Percentiles rank a stretch among this genome's conserved stretches.
These are phyloP conservation scores for Cephus pulcher DNA, from an alignment of 2,888 invertebrate species.

Conservation along the genomic window DNA sequence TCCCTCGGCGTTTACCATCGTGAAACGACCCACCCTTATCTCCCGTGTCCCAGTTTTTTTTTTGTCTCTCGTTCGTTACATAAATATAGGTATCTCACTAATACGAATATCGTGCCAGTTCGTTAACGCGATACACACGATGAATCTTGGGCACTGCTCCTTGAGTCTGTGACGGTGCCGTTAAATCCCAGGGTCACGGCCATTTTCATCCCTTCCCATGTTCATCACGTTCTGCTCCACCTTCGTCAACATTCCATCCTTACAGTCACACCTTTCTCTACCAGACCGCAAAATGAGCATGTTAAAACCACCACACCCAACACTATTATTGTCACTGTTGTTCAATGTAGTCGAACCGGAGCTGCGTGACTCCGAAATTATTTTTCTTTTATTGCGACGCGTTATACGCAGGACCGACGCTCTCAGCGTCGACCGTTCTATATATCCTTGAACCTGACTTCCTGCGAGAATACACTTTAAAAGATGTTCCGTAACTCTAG, in stretches of 20 bases:
- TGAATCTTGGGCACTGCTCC: neutral
- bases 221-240: neutral
- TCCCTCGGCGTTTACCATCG: neutral
- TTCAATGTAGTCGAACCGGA: constrained; percentile 1
- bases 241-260: neutral
- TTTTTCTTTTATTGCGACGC: neutral
- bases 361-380: neutral
- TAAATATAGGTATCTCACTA: neutral
- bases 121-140: neutral
- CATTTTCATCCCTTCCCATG: neutral
- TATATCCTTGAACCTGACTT: neutral
- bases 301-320: constrained; percentile 12
- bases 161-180: neutral
- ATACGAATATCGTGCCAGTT: neutral
- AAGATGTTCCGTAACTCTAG: neutral
- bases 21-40: neutral
- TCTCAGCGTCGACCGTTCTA: neutral
- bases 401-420: constrained; percentile 10
- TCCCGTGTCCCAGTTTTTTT: neutral
- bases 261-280: neutral
- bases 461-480: neutral
- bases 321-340: constrained; percentile 19
- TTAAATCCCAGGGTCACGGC: neutral
- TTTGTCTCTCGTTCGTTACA: neutral
- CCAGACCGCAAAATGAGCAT: neutral